Conservation (phyloP, 2,888 invertebrate genomes). For the Odiellus spinosus region DNA sequence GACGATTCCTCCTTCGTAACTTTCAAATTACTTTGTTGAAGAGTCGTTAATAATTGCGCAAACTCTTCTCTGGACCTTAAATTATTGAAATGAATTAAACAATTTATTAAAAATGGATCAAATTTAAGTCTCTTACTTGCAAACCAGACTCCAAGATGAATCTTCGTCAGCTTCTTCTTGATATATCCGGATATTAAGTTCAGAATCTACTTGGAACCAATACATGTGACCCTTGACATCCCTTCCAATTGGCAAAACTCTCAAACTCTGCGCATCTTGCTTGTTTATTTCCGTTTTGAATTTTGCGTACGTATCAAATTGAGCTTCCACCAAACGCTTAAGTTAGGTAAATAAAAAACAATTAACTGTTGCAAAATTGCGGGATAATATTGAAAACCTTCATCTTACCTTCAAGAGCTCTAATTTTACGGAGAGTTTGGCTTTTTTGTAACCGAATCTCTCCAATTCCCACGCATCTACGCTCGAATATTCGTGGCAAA, state of each 20-base stretch:
- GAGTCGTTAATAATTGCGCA: conserved; percentile 49
- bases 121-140: conserved; percentile 44
- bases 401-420: conserved; percentile 63
- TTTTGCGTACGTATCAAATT: conserved; percentile 84
- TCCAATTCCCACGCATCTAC: conserved; percentile 94
- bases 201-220: conserved; percentile 75
- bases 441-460: conserved; percentile 84
- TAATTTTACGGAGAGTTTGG: conserved; percentile 71
- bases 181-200: conserved; percentile 77
- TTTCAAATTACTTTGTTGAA: conserved; percentile 35
- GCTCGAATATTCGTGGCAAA: conserved; percentile 72
- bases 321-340: conserved; percentile 79
- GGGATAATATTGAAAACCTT: conserved; percentile 1
- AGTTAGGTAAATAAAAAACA: conserved; percentile 26
- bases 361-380: conserved; percentile 1
- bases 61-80: conserved; percentile 61
- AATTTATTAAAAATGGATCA: not conserved
- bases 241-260: conserved; percentile 73
- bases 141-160: conserved; percentile 71
- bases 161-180: conserved; percentile 93
- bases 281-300: conserved; percentile 51
- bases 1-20: conserved; percentile 44
- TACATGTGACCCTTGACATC: conserved; percentile 82
- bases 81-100: conserved; percentile 1
- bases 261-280: conserved; percentile 56